These are phyloP conservation scores for Triops cancriformis DNA, from an alignment of 1,140 invertebrate genomes.

Conservation along the genomic window DNA sequence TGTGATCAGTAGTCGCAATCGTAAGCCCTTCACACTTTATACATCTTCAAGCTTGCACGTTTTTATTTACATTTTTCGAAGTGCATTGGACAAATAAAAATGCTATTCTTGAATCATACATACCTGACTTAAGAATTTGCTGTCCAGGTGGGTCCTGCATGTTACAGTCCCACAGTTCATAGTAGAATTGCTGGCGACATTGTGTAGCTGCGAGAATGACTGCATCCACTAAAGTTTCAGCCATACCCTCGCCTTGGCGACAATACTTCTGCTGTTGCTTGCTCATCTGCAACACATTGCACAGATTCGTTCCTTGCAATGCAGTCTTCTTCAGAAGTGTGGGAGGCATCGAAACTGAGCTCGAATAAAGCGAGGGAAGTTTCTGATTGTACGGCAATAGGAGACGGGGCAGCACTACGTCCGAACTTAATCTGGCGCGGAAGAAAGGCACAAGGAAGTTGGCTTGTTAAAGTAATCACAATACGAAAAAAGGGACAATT, in stretches of 20 bases:
- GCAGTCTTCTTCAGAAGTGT: neutral
- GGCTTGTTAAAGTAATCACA: neutral
- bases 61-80: neutral
- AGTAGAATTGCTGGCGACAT: conserved; percentile 40
- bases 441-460: neutral
- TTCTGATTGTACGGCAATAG: neutral
- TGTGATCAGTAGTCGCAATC: too few relatives aligned
- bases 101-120: neutral
- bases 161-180: conserved; percentile 41
- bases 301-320: neutral
- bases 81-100: neutral
- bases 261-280: conserved; percentile 18
- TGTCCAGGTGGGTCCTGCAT: neutral
- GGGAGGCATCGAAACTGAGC: neutral
- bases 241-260: conserved; percentile 19
- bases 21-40: too few relatives aligned
- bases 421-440: neutral
- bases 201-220: conserved; percentile 38
- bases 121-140: conserved; percentile 18
- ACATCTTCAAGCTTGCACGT: too few relatives aligned
- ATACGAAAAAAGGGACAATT: neutral
- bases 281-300: neutral
- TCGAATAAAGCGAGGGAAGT: neutral
- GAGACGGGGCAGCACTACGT: neutral
- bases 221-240: conserved; percentile 15